Evolutionary conservation across 2,888 invertebrate genomes (phyloP).

Genomic region (Apeira syringaria): DNA sequence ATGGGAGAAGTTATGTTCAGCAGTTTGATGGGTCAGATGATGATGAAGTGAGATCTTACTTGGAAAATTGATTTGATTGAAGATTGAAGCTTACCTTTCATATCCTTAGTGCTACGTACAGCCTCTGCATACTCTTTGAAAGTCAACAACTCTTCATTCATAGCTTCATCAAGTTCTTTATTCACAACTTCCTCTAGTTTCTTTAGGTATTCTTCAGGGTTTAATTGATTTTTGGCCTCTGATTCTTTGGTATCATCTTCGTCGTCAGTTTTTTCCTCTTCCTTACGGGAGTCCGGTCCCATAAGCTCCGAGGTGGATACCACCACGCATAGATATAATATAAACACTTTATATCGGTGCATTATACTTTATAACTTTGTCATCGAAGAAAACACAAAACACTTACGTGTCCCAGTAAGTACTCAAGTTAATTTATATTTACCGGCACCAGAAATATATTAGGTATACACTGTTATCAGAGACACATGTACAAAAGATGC

Average conservation of each 20-base stretch:
- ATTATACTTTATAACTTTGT: slow-evolving; percentile 43
- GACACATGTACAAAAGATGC: no score
- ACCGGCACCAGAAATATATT: background rate
- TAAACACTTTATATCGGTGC: slow-evolving; percentile 50
- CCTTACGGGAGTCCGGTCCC: slow-evolving; percentile 58
- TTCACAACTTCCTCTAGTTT: slow-evolving; percentile 59
- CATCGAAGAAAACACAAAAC: slow-evolving; percentile 38
- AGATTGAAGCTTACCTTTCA: slow-evolving; percentile 48
- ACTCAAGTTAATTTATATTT: background rate
- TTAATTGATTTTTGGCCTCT: slow-evolving; percentile 40
- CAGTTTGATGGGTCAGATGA: no score
- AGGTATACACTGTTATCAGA: no score
- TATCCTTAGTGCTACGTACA: slow-evolving; percentile 46
- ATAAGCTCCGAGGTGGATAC: slow-evolving; percentile 58
- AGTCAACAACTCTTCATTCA: slow-evolving; percentile 56
- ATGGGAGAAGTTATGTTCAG: no score
- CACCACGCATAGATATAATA: slow-evolving; percentile 55
- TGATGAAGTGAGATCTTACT: no score
- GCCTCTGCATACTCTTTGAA: slow-evolving; percentile 65
- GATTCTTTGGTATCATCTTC: slow-evolving; percentile 43
- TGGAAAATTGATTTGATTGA: no score
- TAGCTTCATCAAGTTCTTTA: slow-evolving; percentile 59
- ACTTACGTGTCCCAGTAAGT: slow-evolving; percentile 66
- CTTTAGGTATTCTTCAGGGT: slow-evolving; percentile 51
- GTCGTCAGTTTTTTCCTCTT: slow-evolving; percentile 48